A percentile compares a stretch with the other conserved stretches of the same genome.
Conservation (phyloP, 1,140 invertebrate species). For the Drosophila biarmipes region DNA sequence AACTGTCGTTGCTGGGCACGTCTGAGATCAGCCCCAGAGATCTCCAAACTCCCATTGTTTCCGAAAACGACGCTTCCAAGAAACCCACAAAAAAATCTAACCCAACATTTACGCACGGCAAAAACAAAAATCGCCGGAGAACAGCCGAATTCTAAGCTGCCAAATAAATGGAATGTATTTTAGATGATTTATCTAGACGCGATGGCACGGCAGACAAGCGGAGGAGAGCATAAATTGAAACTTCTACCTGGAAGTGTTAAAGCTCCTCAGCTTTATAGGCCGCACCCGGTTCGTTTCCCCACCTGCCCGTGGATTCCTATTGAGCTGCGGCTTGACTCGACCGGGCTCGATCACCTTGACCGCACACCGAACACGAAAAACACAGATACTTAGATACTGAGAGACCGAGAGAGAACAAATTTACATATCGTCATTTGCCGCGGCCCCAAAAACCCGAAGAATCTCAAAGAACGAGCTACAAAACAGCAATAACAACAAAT, state of each 20-base stretch:
- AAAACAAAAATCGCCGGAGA: slow-evolving; percentile 29
- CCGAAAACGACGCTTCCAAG: slow-evolving; percentile 46
- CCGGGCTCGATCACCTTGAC: slow-evolving; percentile 69
- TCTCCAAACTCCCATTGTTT: slow-evolving; percentile 50
- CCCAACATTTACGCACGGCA: slow-evolving; percentile 55
- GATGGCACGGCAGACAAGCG: slow-evolving; percentile 18
- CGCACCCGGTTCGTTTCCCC: slow-evolving; percentile 46
- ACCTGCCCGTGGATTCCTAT: slow-evolving; percentile 44
- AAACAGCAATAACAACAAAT: slow-evolving; percentile 32
- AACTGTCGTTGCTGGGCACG: slow-evolving; percentile 4
- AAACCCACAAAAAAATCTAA: slow-evolving; percentile 36
- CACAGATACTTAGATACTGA: slow-evolving; percentile 3
- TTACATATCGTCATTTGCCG: slow-evolving; percentile 54
- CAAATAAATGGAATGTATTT: slow-evolving; percentile 64
- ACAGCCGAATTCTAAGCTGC: slow-evolving; percentile 65
- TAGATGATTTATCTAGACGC: slow-evolving; percentile 73
- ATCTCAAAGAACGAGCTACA: slow-evolving; percentile 11
- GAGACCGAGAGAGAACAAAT: slow-evolving; percentile 35
- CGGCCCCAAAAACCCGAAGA: slow-evolving; percentile 8
- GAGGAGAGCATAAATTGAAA: slow-evolving; percentile 42
- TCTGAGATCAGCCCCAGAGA: slow-evolving; percentile 31
- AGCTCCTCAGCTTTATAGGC: slow-evolving; percentile 29
- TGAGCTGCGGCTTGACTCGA: slow-evolving; percentile 35
- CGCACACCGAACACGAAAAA: slow-evolving; percentile 35
- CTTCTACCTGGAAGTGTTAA: slow-evolving; percentile 76